Evolutionary conservation across 2,113 vertebrate species (phyloP), one percentile per base, ranked within the genome.

Genomic region (Dicaeum eximium): DNA sequence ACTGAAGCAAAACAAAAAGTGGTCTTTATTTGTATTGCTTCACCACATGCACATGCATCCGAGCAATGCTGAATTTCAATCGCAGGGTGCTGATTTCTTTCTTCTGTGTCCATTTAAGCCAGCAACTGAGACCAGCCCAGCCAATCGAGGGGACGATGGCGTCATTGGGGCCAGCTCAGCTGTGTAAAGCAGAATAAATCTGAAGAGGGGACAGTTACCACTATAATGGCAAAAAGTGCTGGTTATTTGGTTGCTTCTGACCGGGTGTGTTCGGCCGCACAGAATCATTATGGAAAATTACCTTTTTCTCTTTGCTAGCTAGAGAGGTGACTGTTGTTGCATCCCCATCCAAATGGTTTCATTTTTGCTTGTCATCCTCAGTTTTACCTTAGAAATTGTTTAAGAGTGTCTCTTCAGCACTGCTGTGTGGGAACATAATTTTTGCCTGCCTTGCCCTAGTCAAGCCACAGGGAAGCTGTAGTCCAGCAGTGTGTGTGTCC

Each of bases 1-100:
- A 91, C 86, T 88, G 91, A 89, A 95, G 94, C 73, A 88, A 96
- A 97, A 93, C 82, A 91, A 87, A 93, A 93, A 83, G 70, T 93
- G 61, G 69, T 82, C 74, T 92, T 87, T 80, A 77, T 97, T 94
- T 96, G 82, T 88, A 66, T 80, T 89, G 53, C 74, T 92, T 51
- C 69, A 80, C 70, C 92, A 86, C 75, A 75, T 5, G 33, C 91
- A 87, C 66, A 89, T 61, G 48, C 53, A 67, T 64, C 51, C 14
- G 4, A 75, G 58, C 80, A 82, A 58, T 61, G 22, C 67, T 94
- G 70, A 88, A 92, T 94, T 92, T 97, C 90, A 96, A 5, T 78
- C 2, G 2, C 74, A 80, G 58, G 58, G 58, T 86, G 54, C 44
- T 69, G 11, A 80, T 42, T 79, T 81, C 71, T 95, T 97, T 97